A percentile compares a stretch with the other conserved stretches of the same genome.
These are phyloP conservation scores for Excalfactoria chinensis DNA, from an alignment of 2,113 vertebrate species.

Conservation along the genomic window DNA sequence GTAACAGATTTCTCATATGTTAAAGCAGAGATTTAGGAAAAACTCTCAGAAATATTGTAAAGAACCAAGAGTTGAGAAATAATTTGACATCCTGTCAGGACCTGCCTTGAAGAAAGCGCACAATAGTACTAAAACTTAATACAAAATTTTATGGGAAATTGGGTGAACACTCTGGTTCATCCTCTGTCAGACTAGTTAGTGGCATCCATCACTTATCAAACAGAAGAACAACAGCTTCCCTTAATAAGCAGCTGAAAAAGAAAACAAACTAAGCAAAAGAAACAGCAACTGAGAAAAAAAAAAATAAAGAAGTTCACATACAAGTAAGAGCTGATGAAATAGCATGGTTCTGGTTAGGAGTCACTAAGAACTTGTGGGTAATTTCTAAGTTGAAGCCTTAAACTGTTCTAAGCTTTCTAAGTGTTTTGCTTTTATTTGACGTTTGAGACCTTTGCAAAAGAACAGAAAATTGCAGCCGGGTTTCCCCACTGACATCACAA, in stretches of 20 bases:
- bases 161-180: not conserved
- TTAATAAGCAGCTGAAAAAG: not conserved
- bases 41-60: not conserved
- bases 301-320: not conserved
- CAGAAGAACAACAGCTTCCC: not conserved
- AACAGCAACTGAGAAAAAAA: not conserved
- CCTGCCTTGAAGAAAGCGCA: not conserved
- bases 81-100: not conserved
- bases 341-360: not conserved
- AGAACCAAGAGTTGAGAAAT: not conserved
- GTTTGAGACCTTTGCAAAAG: not conserved
- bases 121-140: not conserved
- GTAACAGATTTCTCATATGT: not conserved
- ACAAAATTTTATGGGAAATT: not conserved
- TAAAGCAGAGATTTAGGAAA: not conserved
- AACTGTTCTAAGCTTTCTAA: not conserved
- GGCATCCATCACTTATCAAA: not conserved
- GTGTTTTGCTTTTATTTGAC: slow-evolving; percentile 3
- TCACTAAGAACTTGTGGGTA: not conserved
- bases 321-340: not conserved
- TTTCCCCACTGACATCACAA: slow-evolving; percentile 61
- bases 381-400: not conserved
- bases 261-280: not conserved
- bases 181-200: not conserved
- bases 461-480: slow-evolving; percentile 29